These are phyloP conservation scores for Eptesicus fuscus DNA, from an alignment of 2,113 vertebrate genomes.

Conservation along the genomic window DNA sequence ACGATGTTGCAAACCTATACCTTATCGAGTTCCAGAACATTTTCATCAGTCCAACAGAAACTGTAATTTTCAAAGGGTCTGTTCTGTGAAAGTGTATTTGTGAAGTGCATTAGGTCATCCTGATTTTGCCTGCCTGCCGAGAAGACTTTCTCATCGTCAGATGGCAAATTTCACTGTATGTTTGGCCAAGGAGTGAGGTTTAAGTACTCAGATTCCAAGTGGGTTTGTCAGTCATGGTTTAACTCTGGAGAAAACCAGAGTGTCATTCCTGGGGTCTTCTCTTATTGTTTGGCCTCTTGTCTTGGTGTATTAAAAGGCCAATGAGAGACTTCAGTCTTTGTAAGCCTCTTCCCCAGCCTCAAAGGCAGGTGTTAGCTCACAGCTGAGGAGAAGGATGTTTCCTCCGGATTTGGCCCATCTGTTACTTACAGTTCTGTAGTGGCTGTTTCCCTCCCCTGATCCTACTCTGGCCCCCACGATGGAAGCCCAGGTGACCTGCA, in stretches of 20 bases:
- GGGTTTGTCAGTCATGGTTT: background rate
- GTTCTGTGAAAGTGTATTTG: background rate
- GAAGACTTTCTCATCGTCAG: background rate
- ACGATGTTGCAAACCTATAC: background rate
- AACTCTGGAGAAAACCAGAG: background rate
- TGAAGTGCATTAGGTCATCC: background rate
- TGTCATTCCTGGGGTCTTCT: background rate
- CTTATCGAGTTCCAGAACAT: background rate
- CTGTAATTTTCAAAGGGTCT: background rate
- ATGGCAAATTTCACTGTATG: background rate
- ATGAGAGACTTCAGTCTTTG: rapidly evolving
- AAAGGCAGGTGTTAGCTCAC: background rate
- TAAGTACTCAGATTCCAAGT: background rate
- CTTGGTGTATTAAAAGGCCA: background rate
- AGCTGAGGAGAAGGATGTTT: background rate
- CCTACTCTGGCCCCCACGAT: rapidly evolving
- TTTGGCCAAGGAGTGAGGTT: background rate
- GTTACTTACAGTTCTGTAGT: background rate
- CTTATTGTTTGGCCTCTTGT: background rate
- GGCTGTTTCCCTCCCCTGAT: background rate
- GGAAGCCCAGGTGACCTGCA: background rate
- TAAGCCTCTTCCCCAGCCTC: background rate
- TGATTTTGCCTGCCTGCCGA: background rate
- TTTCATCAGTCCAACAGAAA: background rate
- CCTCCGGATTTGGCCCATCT: background rate